Evolutionary conservation across 1,140 invertebrate genomes (phyloP), one percentile per base, ranked within the genome.

Genomic region (Eueides isabella): DNA sequence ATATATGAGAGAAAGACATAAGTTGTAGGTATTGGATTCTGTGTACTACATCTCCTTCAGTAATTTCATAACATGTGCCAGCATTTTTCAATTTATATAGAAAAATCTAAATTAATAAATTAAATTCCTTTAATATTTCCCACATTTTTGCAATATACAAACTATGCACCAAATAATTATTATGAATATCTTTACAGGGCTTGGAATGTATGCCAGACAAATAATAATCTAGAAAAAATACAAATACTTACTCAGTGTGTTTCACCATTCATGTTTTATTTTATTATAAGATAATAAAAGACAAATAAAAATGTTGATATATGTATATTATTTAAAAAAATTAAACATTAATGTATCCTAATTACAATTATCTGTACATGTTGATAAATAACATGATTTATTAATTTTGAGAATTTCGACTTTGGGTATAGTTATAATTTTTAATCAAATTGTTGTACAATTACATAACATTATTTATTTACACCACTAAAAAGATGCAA

Each of bases 281-380:
- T 44, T 9, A 19, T 44, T 44, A 26, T 55, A 26, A 12, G 48
- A 23, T 44, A 79, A 68, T 76, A 74, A 87, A 87, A 88, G 76
- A 55, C 80, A 74, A 65, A 76, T 79, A 82, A 86, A 87, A 89
- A 85, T 87, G 83, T 83, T 89, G 81, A 88, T 89, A 87, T 89
- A 90, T 88, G 86, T 88, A 88, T 81, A 82, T 79, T 90, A 88
- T 87, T 90, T 85, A 88, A 87, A 90, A 91, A 92, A 91, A 89
- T 85, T 85, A 88, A 85, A 81, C 87, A 86, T 88, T 86, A 89
- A 80, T 84, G 79, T 82, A 88, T 87, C 81, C 86, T 90, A 89
- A 85, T 90, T 89, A 89, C 75, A 86, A 88, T 90, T 90, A 92
- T 74, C 85, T 90, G 88, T 91, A 91, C 89, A 91, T 75, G 72